Conservation (phyloP, 2,113 vertebrate genomes). For the Synchiropus splendidus region DNA sequence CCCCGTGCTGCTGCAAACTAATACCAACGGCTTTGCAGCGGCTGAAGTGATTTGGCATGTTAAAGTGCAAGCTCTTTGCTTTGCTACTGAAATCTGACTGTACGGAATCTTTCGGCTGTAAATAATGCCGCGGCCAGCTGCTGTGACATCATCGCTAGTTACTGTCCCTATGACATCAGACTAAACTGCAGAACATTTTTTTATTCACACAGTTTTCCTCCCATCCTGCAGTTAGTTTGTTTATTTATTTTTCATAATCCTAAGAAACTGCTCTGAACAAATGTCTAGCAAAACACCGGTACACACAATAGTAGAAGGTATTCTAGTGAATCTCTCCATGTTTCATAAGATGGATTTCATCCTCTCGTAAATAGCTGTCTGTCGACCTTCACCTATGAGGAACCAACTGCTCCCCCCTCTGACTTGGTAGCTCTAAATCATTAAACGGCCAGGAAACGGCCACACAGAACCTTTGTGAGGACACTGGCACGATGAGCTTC, state of each 20-base stretch:
- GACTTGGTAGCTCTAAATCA: conserved; percentile 16
- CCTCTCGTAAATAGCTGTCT: neutral
- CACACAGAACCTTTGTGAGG: conserved; percentile 1
- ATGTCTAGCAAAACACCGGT: no score
- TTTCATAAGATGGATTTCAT: neutral
- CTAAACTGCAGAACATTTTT: neutral
- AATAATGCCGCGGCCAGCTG: conserved; percentile 14
- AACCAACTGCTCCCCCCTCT: neutral
- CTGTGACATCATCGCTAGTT: conserved; percentile 14
- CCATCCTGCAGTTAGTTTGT: no score
- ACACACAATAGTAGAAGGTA: no score
- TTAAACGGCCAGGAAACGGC: conserved; percentile 10
- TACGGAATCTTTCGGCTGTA: conserved; percentile 1
- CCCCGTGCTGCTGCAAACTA: neutral
- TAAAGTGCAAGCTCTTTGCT: conserved; percentile 1
- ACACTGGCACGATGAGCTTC: conserved; percentile 4
- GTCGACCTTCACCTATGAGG: conserved; percentile 5
- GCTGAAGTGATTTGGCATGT: neutral
- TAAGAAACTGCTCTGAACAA: no score
- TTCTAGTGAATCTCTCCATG: conserved; percentile 1
- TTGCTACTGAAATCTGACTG: conserved; percentile 1
- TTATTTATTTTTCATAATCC: no score
- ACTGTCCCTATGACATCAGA: conserved; percentile 18
- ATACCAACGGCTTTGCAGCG: neutral
- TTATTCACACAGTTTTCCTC: neutral